A percentile compares a stretch with the other conserved stretches of the same genome.
phyloP scores from a whole-genome alignment of 2,888 invertebrate genomes.

The Zelleria hepariella region DNA sequence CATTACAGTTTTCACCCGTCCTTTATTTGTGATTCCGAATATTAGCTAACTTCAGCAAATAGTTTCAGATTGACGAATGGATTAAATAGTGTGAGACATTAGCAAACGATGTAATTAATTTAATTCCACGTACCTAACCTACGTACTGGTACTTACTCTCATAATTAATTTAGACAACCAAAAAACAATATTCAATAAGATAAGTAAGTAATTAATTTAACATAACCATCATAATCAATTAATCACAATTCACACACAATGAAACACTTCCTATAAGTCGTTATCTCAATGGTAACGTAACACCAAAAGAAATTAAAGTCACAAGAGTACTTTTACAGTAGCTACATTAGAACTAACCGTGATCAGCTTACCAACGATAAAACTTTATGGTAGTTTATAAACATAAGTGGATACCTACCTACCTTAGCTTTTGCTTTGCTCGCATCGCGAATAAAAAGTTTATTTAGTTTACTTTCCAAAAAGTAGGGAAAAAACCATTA shows the following conservation, averaged over 20 bases:
- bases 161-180: no score
- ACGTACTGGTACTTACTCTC: no score
- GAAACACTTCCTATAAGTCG: not conserved
- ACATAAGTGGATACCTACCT: no score
- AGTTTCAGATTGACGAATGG: constrained; percentile 8
- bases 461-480: no score
- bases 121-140: not conserved
- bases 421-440: no score
- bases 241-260: not conserved
- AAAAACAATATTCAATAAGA: no score
- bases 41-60: constrained; percentile 14
- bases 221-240: not conserved
- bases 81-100: not conserved
- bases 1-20: constrained; percentile 8
- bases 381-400: no score
- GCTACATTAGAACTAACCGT: not conserved
- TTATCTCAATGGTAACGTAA: not conserved
- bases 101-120: not conserved
- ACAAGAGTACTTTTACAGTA: not conserved
- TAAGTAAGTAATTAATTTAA: no score
- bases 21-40: constrained; percentile 5
- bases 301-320: not conserved
- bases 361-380: no score
- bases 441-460: no score
- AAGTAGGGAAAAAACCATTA: no score